Evolutionary conservation across 2,797 vertebrate species (phyloP), one percentile per base, ranked within the genome.

Genomic region (Acipenser ruthenus): DNA sequence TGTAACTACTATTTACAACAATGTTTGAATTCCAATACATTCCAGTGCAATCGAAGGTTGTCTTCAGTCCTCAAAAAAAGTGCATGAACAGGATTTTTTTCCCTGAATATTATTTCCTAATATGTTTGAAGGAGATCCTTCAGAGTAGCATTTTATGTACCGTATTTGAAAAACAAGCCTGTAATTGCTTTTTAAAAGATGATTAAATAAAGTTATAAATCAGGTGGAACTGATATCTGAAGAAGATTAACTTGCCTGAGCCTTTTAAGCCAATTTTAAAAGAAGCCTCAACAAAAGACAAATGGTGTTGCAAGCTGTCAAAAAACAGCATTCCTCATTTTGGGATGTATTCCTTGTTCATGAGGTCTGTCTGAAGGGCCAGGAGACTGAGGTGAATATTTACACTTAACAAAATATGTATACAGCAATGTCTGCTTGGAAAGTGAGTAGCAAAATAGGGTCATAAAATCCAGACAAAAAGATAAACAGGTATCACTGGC

Each of bases 91-190:
- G 37, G 37, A 37, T 5, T 37, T 37, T 37, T 37, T 37, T 5
- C 37, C 37, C 37, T 37, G 3, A 37, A 4, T 37, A 72, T 72
- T 80, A 79, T 80, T 66, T 67, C 76, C 78, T 78, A 76, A 82
- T 73, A 78, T 80, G 75, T 81, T 80, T 79, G 82, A 81, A 83
- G 75, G 68, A 72, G 68, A 15, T 69, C 62, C 12, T 58, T 58
- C 15, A 71, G 49, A 67, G 63, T 37, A 51, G 63, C 66, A 78
- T 50, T 50, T n/a, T 59, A 68, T 60, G 50, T 18, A 18, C 18
- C 1, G 18, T 69, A 66, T 63, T 68, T 66, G 63, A 71, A 75
- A 74, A 73, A 80, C 49, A 77, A 70, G 48, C 65, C 62, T 55
- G 49, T 71, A 67, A 74, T 70, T 75, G 69, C 70, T 74, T 80